These are phyloP conservation scores for Phoenicopterus ruber DNA, from an alignment of 2,113 vertebrate species.

Conservation along the genomic window DNA sequence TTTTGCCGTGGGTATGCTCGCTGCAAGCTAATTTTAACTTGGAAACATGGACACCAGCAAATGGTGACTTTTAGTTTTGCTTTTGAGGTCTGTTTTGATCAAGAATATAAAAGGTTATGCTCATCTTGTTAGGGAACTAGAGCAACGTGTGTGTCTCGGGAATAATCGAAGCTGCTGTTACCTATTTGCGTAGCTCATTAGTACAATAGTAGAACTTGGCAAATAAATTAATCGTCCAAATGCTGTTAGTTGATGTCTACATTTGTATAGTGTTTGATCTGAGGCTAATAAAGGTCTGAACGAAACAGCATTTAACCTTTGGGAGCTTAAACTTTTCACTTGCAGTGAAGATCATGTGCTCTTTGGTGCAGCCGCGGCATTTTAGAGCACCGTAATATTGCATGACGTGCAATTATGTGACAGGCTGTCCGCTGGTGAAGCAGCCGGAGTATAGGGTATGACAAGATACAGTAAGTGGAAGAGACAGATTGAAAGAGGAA, in stretches of 20 bases:
- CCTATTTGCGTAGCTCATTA: background rate
- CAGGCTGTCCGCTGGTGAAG: background rate
- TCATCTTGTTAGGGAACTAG: background rate
- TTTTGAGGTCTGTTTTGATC: background rate
- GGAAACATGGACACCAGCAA: background rate
- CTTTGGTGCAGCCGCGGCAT: rapidly evolving
- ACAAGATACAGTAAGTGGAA: background rate
- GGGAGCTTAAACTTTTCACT: background rate
- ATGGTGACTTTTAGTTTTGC: background rate
- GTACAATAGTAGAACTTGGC: background rate
- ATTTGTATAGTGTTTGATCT: background rate
- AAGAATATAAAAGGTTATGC: background rate
- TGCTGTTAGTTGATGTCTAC: background rate
- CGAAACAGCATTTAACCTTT: background rate
- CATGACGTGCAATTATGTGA: rapidly evolving
- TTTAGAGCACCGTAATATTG: rapidly evolving
- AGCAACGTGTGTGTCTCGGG: background rate
- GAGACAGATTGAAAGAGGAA: background rate
- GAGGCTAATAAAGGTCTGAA: background rate
- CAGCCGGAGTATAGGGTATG: background rate
- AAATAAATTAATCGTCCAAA: background rate
- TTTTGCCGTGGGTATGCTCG: rapidly evolving
- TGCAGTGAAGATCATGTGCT: background rate
- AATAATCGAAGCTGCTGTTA: background rate
- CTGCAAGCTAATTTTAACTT: background rate